Percentiles rank a stretch among this genome's conserved stretches.
phyloP scores from a whole-genome alignment of 2,888 invertebrate genomes.

The Girardia tigrina region DNA sequence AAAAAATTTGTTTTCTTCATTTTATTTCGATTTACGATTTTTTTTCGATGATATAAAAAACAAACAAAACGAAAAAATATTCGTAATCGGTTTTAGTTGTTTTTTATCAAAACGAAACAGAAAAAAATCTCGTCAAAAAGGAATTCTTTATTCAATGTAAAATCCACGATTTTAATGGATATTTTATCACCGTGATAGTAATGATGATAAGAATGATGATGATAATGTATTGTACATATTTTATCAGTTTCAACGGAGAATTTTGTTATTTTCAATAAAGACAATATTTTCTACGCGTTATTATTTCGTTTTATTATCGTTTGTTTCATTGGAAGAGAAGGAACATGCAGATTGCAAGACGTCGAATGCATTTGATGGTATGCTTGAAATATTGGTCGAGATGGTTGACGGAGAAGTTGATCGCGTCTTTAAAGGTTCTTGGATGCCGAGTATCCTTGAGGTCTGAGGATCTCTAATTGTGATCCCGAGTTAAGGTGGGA shows the following conservation, averaged over 20 bases:
- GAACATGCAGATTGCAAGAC: no score
- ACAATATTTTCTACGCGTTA: constrained; percentile 9
- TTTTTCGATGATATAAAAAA: background rate
- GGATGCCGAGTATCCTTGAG: no score
- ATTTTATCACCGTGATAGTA: constrained; percentile 23
- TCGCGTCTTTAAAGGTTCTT: no score
- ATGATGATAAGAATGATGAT: no score
- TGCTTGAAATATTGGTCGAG: no score
- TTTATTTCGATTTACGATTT: constrained; percentile 13
- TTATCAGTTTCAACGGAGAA: constrained; percentile 3
- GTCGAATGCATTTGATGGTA: no score
- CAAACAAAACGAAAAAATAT: background rate
- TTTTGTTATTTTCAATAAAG: constrained; percentile 18
- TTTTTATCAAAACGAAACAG: background rate
- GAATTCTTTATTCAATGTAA: no score
- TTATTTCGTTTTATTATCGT: background rate
- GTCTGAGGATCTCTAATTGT: no score
- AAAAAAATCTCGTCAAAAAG: background rate
- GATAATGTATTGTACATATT: background rate
- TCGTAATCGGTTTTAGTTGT: constrained; percentile 2
- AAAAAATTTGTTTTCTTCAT: constrained; percentile 11
- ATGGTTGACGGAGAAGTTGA: no score
- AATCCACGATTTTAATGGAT: constrained; percentile 19
- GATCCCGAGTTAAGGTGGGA: no score
- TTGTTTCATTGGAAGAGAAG: no score